Conservation (phyloP, 2,113 vertebrate genomes). For the Papio anubis region DNA sequence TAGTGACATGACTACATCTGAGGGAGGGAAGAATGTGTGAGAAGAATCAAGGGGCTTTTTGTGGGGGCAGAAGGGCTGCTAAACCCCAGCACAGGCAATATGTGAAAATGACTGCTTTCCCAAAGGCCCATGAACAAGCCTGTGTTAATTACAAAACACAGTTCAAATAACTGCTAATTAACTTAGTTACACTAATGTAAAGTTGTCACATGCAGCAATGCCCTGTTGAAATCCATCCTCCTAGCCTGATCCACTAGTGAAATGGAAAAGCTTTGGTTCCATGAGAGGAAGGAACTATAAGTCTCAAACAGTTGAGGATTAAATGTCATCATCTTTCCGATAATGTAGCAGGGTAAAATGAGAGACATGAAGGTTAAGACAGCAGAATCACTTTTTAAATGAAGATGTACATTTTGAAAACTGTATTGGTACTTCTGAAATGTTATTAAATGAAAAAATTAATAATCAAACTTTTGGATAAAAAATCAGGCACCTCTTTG, state of each 20-base stretch:
- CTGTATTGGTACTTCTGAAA: background rate
- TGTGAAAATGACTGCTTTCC: conserved; percentile 78
- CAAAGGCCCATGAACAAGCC: conserved; percentile 76
- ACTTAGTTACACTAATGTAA: conserved; percentile 66
- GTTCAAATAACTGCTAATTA: conserved; percentile 75
- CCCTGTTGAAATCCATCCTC: conserved; percentile 77
- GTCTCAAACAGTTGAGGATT: background rate
- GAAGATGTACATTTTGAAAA: conserved; percentile 40
- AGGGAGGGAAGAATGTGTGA: conserved; percentile 65
- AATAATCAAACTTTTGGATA: background rate
- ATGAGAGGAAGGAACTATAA: conserved; percentile 60
- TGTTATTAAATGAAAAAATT: conserved; percentile 28
- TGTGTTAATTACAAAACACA: conserved; percentile 82
- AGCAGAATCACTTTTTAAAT: conserved; percentile 41
- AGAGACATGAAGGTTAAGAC: conserved; percentile 7
- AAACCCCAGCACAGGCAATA: conserved; percentile 67
- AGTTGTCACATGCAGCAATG: conserved; percentile 76
- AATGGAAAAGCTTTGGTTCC: conserved; percentile 57
- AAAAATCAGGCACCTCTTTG: background rate
- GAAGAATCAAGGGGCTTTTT: conserved; percentile 74
- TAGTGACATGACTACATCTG: conserved; percentile 63
- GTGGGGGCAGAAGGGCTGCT: conserved; percentile 22
- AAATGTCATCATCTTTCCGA: conserved; percentile 35
- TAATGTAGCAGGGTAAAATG: conserved; percentile 30
- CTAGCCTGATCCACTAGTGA: conserved; percentile 74